Conservation (phyloP, 2,888 invertebrate species). For the Notodonta ziczac region DNA sequence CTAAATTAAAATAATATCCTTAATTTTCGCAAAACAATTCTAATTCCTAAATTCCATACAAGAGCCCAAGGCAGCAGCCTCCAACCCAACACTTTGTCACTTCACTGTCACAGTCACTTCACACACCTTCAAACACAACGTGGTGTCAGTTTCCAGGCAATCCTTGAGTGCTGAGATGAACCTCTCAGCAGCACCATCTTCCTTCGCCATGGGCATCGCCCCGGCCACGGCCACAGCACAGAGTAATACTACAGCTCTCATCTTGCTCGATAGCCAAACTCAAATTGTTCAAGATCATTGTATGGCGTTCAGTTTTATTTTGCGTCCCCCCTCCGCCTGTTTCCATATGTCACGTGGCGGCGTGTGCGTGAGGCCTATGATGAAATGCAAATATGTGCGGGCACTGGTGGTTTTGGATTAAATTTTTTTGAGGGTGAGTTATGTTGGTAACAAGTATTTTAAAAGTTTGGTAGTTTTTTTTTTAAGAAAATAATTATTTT, state of each 20-base stretch:
- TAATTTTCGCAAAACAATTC: no score
- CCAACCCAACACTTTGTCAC: constrained; percentile 21
- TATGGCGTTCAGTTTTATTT: constrained; percentile 75
- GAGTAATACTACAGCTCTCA: constrained; percentile 70
- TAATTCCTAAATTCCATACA: constrained; percentile 1
- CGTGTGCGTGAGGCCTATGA: constrained; percentile 51
- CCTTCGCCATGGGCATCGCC: constrained; percentile 71
- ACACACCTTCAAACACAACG: constrained; percentile 90
- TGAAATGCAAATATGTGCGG: constrained; percentile 57
- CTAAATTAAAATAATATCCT: no score
- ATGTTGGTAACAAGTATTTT: background rate
- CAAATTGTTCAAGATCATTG: constrained; percentile 74
- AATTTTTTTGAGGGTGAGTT: background rate
- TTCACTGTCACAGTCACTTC: constrained; percentile 64
- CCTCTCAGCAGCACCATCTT: constrained; percentile 67
- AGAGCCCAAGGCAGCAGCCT: no score
- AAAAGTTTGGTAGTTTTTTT: background rate
- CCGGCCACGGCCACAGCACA: constrained; percentile 61
- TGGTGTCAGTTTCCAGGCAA: constrained; percentile 88
- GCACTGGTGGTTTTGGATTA: constrained; percentile 31
- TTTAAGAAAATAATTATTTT: no score
- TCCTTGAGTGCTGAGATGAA: constrained; percentile 84
- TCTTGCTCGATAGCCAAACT: constrained; percentile 63
- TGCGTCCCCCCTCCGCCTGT: constrained; percentile 64
- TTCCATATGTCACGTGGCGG: constrained; percentile 73